Percentiles rank a stretch among this genome's conserved stretches.
phyloP scores from a whole-genome alignment of 2,797 vertebrate genomes.

The Momotus momota region DNA sequence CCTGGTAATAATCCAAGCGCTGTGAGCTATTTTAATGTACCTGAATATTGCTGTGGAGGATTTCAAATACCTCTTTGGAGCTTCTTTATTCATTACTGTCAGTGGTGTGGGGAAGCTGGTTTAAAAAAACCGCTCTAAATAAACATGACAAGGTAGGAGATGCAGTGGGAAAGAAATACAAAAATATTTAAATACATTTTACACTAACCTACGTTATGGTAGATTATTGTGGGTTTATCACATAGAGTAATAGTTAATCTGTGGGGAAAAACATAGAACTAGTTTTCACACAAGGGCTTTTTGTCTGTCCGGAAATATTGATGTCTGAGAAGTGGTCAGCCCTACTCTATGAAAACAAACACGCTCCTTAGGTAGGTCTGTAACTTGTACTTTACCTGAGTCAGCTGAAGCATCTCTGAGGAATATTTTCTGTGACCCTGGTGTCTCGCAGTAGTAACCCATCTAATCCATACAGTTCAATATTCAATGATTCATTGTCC shows the following conservation, averaged over 20 bases:
- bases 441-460: not conserved
- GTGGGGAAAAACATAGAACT: not conserved
- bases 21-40: not conserved
- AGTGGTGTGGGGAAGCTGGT: not conserved
- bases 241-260: not conserved
- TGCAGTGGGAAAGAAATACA: not conserved
- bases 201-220: fast-evolving
- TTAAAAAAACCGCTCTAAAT: not conserved
- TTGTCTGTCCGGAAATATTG: not conserved
- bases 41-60: not conserved
- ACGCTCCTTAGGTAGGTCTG: not conserved
- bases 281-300: not conserved
- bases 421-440: not conserved
- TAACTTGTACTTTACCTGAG: not conserved
- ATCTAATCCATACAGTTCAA: not conserved
- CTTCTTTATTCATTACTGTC: not conserved
- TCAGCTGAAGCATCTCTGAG: not conserved
- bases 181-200: not conserved
- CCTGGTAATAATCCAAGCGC: not conserved
- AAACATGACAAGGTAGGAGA: not conserved
- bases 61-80: not conserved
- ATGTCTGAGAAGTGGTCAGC: not conserved
- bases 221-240: not conserved
- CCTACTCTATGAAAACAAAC: not conserved
- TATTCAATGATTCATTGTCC: not conserved